Evolutionary conservation across 2,888 invertebrate species (phyloP), one percentile per base, ranked within the genome.

Genomic region (Tenthredo mesomela): DNA sequence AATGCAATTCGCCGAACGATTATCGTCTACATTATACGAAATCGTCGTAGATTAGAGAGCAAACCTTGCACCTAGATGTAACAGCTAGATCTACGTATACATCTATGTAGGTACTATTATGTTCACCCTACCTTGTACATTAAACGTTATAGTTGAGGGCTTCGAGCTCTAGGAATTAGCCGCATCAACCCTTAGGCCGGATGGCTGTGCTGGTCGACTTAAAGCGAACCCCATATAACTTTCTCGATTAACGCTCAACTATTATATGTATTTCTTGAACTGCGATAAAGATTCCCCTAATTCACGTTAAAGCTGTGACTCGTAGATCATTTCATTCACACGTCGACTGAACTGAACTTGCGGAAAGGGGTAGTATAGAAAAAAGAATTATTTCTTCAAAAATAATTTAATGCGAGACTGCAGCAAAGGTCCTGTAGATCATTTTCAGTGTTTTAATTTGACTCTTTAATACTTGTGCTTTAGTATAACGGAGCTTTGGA

Each of bases 211-310:
- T 67, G 67, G 67, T 67, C 67, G 67, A 67, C 67, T 33, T 67
- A 67, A 33, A 33, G 67, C 67, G 33, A 67, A 67, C 3, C 21
- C 33, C 67, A 67, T 77, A 50, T 50, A 77, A 77, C 77, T 77
- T 77, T 77, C 29, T 54, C 77, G 77, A 77, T 77, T 77, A 47
- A 33, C 77, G 54, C n/a, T 77, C 54, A 77, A 77, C 50, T 54
- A 50, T 77, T 50, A 33, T 67, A 54, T 77, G 77, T 77, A 77
- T 77, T 77, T 54, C 77, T 77, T 54, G 77, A 77, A 77, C 77
- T 54, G 33, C 77, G 29, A 77, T 54, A 54, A 77, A 50, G 54
- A 77, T 77, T 33, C 29, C 40, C 40, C 43, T n/a, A 73, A 61
- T 61, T 21, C 61, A 61, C 25, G 61, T 25, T 21, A 10, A 61